Evolutionary conservation across 1,140 invertebrate genomes (phyloP), one percentile per base, ranked within the genome.

Genomic region (Bombus sylvicola): DNA sequence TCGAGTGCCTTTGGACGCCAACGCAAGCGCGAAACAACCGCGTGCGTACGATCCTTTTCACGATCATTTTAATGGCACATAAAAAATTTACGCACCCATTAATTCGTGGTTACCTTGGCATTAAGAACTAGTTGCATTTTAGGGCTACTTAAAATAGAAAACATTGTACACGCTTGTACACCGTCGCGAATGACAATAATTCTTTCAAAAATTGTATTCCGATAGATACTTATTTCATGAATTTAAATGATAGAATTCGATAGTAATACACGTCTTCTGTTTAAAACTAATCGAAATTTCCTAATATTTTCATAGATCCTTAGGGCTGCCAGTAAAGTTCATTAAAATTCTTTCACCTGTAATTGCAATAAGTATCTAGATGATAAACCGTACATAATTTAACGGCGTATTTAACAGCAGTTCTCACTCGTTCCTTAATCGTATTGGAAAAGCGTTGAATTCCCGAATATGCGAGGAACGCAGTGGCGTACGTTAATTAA

Each of bases 81-180:
- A 83, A 89, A 89, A 89, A 89, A 89, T 89, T 89, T 89, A 89
- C 66, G 84, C 47, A 85, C 64, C 71, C 76, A 89, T 89, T 87
- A 89, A 89, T 82, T 25, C 72, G 57, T n/a, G 84, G 53, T 86
- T 82, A 69, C 31, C 57, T 77, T 34, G 71, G 53, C 39, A 79
- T 74, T 77, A 82, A 69, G 62, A 72, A 69, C 80, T 81, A 76
- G 81, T 81, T 75, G 76, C 81, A 80, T 53, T 78, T 89, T 74
- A 73, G 75, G 41, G 37, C n/a, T 79, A 81, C 34, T 89, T 73
- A 80, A 83, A 75, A 76, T 79, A 31, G 39, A 13, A 59, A 73
- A 86, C 78, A 86, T 78, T 74, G 62, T 81, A 41, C 12, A 5
- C n/a, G 37, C 43, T 62, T 13, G 57, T 37, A 57, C 25, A 28